A percentile compares a stretch with the other conserved stretches of the same genome.
Evolutionary conservation across 2,113 vertebrate genomes (phyloP).

Genomic region (Turnix velox): DNA sequence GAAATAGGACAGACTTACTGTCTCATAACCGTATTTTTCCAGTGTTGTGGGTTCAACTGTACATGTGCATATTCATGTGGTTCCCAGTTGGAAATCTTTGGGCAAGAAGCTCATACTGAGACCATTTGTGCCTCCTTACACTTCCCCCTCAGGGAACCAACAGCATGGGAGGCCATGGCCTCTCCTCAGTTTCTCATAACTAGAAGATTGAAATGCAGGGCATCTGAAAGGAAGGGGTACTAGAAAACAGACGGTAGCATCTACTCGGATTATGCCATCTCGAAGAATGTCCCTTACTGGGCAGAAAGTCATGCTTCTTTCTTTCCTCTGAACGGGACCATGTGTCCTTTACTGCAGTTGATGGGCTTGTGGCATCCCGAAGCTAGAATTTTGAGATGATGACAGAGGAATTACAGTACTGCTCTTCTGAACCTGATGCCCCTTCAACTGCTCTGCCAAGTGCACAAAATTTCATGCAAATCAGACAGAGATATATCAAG

Average conservation of each 20-base stretch:
- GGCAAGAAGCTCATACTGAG: neutral
- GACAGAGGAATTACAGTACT: rapidly evolving
- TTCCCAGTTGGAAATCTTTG: neutral
- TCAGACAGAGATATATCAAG: neutral
- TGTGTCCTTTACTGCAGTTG: neutral
- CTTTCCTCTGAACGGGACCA: neutral
- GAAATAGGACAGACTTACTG: neutral
- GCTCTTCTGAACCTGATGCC: neutral
- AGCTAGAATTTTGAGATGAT: neutral
- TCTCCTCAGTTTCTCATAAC: neutral
- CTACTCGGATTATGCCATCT: neutral
- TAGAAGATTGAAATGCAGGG: neutral
- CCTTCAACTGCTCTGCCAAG: neutral
- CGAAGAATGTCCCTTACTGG: neutral
- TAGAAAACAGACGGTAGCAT: neutral
- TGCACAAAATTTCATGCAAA: neutral
- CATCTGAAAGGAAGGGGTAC: neutral
- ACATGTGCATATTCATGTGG: neutral
- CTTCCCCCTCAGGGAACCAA: neutral
- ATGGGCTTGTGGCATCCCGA: neutral
- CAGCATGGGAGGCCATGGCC: neutral
- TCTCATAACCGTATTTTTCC: neutral
- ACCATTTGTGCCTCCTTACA: neutral
- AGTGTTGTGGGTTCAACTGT: neutral
- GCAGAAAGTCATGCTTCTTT: neutral